phyloP scores from a whole-genome alignment of 2,888 invertebrate genomes.

The Tachina fera region DNA sequence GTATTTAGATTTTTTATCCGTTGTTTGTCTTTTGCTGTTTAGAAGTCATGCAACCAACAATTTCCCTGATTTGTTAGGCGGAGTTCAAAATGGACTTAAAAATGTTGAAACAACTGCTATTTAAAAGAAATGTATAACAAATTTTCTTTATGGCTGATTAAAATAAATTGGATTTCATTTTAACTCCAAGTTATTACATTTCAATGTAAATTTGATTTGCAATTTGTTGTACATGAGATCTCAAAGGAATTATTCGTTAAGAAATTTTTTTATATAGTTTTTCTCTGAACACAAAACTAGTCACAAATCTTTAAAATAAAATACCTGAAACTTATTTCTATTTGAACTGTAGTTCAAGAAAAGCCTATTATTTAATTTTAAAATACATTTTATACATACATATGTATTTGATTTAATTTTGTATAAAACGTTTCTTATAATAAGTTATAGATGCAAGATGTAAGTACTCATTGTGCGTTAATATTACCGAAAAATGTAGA shows the following conservation, averaged over 20 bases:
- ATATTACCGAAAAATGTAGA: no score
- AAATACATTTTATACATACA: not conserved
- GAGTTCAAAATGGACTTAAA: slow-evolving; percentile 37
- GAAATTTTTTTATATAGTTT: not conserved
- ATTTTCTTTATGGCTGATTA: slow-evolving; percentile 18
- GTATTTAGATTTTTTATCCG: slow-evolving; percentile 28
- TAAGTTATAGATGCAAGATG: no score
- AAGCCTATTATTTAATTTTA: not conserved
- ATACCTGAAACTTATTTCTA: not conserved
- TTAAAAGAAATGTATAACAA: slow-evolving; percentile 22
- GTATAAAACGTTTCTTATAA: no score
- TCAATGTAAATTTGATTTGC: slow-evolving; percentile 23
- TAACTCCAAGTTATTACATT: not conserved
- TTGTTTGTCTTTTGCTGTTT: slow-evolving; percentile 4
- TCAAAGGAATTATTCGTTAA: not conserved
- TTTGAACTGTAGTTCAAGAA: not conserved
- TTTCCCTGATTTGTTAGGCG: slow-evolving; percentile 58
- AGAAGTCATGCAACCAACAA: slow-evolving; percentile 58
- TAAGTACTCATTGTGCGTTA: no score
- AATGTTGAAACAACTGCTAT: not conserved
- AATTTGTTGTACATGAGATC: not conserved
- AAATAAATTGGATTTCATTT: slow-evolving; percentile 42
- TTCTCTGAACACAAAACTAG: no score
- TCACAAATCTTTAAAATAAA: no score
- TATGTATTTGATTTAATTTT: not conserved